Conservation (phyloP, 1,140 invertebrate species). For the Homarus americanus region DNA sequence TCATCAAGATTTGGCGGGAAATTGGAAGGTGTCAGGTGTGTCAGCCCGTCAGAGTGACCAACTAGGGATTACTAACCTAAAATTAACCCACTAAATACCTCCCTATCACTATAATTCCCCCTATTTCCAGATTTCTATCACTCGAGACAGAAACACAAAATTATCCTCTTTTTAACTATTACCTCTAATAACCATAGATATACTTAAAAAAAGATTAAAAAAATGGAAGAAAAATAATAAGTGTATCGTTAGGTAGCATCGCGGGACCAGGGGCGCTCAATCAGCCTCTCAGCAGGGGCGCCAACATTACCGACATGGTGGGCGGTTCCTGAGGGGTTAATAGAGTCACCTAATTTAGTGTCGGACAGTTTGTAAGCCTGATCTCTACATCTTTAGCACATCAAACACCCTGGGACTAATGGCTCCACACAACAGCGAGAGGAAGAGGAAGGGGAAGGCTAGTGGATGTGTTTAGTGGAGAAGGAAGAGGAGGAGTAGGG, state of each 20-base stretch:
- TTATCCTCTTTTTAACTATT: too few species aligned
- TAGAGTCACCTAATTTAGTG: conserved; percentile 40
- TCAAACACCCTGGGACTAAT: conserved; percentile 6
- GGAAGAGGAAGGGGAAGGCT: background rate
- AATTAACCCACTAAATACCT: too few species aligned
- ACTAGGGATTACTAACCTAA: background rate
- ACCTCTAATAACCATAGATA: too few species aligned
- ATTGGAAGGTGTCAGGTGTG: conserved; percentile 41
- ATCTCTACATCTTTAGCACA: conserved; percentile 47
- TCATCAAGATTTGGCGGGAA: conserved; percentile 48
- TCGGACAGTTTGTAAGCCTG: conserved; percentile 44
- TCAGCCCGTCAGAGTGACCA: conserved; percentile 12
- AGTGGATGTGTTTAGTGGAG: too few species aligned
- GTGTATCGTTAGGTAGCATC: conserved; percentile 20
- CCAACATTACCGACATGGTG: conserved; percentile 47
- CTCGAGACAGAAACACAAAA: too few species aligned
- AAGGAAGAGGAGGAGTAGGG: background rate
- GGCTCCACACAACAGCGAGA: conserved; percentile 11
- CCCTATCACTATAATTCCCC: too few species aligned
- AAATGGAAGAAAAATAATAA: conserved; percentile 10
- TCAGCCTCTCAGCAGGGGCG: conserved; percentile 42
- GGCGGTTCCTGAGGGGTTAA: conserved; percentile 37
- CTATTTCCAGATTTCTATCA: too few species aligned
- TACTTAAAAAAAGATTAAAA: conserved; percentile 12
- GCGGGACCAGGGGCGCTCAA: conserved; percentile 26